These are phyloP conservation scores for Cataglyphis rosenhaueri DNA, from an alignment of 2,888 invertebrate species.

Conservation along the genomic window DNA sequence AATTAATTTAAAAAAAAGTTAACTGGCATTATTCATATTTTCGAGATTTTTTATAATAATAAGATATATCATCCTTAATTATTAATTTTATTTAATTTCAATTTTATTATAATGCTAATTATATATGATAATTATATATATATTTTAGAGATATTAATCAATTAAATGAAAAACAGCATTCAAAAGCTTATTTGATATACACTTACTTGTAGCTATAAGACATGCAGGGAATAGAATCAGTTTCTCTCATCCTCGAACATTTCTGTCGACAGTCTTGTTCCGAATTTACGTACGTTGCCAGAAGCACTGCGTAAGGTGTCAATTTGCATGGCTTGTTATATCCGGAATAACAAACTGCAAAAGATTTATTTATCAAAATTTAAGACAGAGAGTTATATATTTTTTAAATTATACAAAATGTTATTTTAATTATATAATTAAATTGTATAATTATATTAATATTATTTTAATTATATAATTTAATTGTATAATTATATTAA, in stretches of 20 bases:
- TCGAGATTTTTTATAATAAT: not conserved
- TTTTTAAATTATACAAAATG: no score
- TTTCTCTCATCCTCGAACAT: conserved; percentile 87
- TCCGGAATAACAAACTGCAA: conserved; percentile 91
- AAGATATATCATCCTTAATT: not conserved
- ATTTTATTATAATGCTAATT: no score
- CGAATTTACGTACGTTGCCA: conserved; percentile 89
- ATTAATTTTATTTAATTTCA: not conserved
- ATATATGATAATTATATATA: not conserved
- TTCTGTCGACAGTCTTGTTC: conserved; percentile 87
- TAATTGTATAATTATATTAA: not conserved
- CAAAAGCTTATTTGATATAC: not conserved
- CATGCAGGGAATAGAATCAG: conserved; percentile 89
- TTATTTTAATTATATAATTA: not conserved
- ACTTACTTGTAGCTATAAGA: conserved; percentile 91
- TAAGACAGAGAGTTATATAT: not conserved
- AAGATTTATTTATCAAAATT: not conserved
- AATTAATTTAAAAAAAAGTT: not conserved
- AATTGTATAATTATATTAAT: not conserved
- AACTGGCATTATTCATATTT: not conserved
- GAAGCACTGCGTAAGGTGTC: conserved; percentile 88
- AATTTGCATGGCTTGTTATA: conserved; percentile 92
- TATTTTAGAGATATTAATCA: not conserved
- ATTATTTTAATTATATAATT: not conserved
- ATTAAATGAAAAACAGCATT: not conserved